Evolutionary conservation across 92 coral and sea anemone species (phyloP).

Genomic region (Galaxea fascicularis): DNA sequence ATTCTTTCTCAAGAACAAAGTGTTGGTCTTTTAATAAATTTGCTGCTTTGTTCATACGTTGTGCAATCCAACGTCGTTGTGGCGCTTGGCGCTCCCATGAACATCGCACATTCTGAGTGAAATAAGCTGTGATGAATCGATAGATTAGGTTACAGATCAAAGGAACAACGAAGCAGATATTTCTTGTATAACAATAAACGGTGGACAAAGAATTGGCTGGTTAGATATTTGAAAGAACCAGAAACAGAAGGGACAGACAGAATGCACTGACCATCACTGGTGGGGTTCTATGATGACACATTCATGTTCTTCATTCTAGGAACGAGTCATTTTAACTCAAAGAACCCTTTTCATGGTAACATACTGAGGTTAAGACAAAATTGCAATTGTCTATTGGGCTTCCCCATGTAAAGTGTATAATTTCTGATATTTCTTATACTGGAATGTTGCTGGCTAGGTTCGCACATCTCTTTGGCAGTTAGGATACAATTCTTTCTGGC

Average conservation of each 20-base stretch:
- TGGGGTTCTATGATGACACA: background rate
- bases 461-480: background rate
- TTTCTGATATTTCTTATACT: background rate
- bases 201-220: background rate
- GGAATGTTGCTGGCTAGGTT: background rate
- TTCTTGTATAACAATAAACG: background rate
- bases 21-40: background rate
- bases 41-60: background rate
- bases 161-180: background rate
- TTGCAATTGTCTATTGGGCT: background rate
- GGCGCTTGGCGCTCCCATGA: background rate
- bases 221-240: background rate
- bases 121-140: background rate
- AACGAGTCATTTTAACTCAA: background rate
- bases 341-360: background rate
- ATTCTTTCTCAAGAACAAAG: background rate
- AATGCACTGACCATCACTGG: background rate
- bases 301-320: background rate
- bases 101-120: background rate
- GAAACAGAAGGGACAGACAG: no score
- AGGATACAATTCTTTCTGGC: background rate
- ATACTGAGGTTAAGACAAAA: slow-evolving; percentile 8
- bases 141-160: background rate
- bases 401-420: background rate
- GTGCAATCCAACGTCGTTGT: background rate